Evolutionary conservation across 2,797 vertebrate genomes (phyloP), one percentile per base, ranked within the genome.

Genomic region (Tolypeutes matacus): DNA sequence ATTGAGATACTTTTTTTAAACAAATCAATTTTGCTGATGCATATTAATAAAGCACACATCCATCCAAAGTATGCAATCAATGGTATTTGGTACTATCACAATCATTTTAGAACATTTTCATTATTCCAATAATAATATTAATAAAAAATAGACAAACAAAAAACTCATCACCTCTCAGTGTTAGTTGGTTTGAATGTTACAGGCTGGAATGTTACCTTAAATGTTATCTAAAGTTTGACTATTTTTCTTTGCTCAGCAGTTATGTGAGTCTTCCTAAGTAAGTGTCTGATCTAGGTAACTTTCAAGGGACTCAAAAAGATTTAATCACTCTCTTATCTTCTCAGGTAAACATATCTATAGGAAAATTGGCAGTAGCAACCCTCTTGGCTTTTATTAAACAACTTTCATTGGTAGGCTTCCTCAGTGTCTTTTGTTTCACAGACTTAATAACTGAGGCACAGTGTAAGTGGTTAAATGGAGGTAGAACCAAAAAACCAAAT

Each of bases 161-260:
- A 39, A 46, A 46, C 46, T 46, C 46, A 46, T 46, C 11, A 46
- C 46, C 46, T 46, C 46, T 46, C 46, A 46, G 46, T 46, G 8
- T 84, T 77, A 53, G 31, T 73, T 60, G 60, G 27, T 31, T 86
- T 73, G 21, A 42, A 62, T 7, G 23, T 39, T n/a, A 25, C 0
- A 58, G 17, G n/a, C 49, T 73, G 4, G 46, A 51, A 8, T 90
- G 39, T 31, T 72, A 6, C 15, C 34, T n/a, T 29, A 72, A 94
- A 75, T 73, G 36, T 87, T 87, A 12, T 83, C n/a, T 86, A 65
- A 60, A 87, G 31, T 20, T 60, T 81, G 31, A 9, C 62, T 72
- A 4, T 70, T 76, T 82, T 69, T 75, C 42, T 91, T 83, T 77
- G 62, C 7, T 91, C n/a, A 62, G 27, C 91, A 95, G 2, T 92